phyloP scores from a whole-genome alignment of 2,888 invertebrate species.

The Anodontia alba region DNA sequence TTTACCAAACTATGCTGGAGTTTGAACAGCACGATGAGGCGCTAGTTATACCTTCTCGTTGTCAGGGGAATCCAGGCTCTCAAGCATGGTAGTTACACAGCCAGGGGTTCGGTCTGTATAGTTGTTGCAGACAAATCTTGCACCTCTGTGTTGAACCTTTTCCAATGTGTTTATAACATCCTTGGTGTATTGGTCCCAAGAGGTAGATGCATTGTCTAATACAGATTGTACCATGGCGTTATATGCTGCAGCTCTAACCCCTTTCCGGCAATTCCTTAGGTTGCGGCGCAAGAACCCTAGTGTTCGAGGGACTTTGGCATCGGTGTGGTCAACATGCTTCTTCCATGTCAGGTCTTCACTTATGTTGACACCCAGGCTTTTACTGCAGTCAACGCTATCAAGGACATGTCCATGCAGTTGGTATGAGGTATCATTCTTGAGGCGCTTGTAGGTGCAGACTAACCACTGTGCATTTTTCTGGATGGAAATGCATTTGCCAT shows the following conservation, averaged over 20 bases:
- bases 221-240: background rate
- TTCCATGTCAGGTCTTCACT: slow-evolving; percentile 7
- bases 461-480: slow-evolving; percentile 32
- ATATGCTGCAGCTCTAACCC: background rate
- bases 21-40: background rate
- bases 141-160: slow-evolving; percentile 3
- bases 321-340: background rate
- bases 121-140: slow-evolving; percentile 8
- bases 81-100: background rate
- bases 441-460: slow-evolving; percentile 5
- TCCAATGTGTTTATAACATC: background rate
- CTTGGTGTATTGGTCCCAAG: background rate
- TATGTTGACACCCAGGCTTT: background rate
- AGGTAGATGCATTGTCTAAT: background rate
- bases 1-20: background rate
- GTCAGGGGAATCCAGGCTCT: background rate
- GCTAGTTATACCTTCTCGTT: background rate
- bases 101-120: slow-evolving; percentile 8
- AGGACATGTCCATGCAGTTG: background rate
- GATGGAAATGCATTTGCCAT: slow-evolving; percentile 43
- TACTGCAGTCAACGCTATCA: background rate
- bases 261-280: background rate
- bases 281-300: too few relatives aligned
- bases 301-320: background rate
- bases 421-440: background rate